phyloP scores from a whole-genome alignment of 1,140 invertebrate species.

The Lycorma delicatula region DNA sequence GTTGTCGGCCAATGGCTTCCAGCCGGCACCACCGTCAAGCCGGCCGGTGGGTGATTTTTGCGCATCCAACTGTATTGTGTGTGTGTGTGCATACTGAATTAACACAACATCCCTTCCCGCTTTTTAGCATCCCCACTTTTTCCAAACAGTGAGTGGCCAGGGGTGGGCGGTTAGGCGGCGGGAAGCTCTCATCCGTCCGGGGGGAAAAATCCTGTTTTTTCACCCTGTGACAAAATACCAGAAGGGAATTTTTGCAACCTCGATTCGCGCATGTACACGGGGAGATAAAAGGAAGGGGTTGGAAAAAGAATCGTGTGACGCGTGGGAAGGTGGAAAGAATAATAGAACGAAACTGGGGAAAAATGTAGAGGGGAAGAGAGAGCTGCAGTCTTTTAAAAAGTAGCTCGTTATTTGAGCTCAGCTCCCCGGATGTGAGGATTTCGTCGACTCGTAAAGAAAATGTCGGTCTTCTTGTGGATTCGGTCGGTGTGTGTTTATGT shows the following conservation, averaged over 20 bases:
- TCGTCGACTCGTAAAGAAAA: too few relatives aligned
- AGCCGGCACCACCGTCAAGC: not conserved
- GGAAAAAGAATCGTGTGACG: not conserved
- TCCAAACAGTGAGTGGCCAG: not conserved
- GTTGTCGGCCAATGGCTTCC: too few relatives aligned
- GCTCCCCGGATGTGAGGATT: too few relatives aligned
- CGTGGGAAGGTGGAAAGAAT: not conserved
- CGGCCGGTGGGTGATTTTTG: not conserved
- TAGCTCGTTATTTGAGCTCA: not conserved
- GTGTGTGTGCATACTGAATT: slow-evolving; percentile 1
- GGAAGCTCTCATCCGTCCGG: not conserved
- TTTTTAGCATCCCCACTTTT: slow-evolving; percentile 2
- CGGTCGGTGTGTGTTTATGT: too few relatives aligned
- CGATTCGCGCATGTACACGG: not conserved
- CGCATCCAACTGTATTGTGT: not conserved
- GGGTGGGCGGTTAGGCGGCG: not conserved
- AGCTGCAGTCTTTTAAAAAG: not conserved
- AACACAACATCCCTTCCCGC: not conserved
- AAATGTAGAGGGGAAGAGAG: not conserved
- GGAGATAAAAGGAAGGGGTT: slow-evolving; percentile 1
- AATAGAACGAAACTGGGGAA: not conserved
- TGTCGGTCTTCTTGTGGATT: too few relatives aligned
- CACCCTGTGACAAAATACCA: slow-evolving; percentile 1
- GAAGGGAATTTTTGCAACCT: not conserved
- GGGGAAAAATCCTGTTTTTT: slow-evolving; percentile 1